phyloP scores from a whole-genome alignment of 2,888 invertebrate species.

The Lumbricus terrestris region DNA sequence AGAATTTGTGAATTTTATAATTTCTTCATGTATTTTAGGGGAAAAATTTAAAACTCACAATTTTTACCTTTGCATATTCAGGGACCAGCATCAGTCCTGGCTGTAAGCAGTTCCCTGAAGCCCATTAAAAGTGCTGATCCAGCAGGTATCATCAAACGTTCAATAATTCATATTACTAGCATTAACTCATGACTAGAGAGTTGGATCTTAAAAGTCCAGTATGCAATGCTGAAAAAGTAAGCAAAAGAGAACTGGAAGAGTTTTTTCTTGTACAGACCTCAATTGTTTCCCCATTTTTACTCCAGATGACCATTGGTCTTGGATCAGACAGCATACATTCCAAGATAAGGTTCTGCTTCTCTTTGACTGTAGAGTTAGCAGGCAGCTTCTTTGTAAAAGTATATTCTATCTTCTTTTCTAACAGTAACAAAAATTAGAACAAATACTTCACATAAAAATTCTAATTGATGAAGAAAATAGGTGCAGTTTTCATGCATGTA shows the following conservation, averaged over 20 bases:
- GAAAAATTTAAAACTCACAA: no score
- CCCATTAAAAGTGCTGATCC: background rate
- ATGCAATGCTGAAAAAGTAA: no score
- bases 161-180: background rate
- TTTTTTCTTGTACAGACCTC: constrained; percentile 56
- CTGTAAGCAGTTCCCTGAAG: background rate
- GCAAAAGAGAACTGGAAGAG: background rate
- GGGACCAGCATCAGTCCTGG: no score
- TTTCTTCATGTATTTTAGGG: background rate
- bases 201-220: background rate
- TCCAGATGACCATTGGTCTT: constrained; percentile 87
- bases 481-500: background rate
- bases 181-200: background rate
- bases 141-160: background rate
- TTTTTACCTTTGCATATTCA: no score
- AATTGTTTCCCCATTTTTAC: constrained; percentile 85
- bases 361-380: constrained; percentile 83
- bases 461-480: background rate
- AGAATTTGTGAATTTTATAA: background rate
- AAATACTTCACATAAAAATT: background rate
- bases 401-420: constrained; percentile 92
- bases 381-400: constrained; percentile 86
- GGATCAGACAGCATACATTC: constrained; percentile 92
- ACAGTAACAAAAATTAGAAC: background rate
- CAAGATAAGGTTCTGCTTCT: constrained; percentile 82